These are phyloP conservation scores for Drosophila prostipennis DNA, from an alignment of 2,888 invertebrate genomes.

Conservation along the genomic window DNA sequence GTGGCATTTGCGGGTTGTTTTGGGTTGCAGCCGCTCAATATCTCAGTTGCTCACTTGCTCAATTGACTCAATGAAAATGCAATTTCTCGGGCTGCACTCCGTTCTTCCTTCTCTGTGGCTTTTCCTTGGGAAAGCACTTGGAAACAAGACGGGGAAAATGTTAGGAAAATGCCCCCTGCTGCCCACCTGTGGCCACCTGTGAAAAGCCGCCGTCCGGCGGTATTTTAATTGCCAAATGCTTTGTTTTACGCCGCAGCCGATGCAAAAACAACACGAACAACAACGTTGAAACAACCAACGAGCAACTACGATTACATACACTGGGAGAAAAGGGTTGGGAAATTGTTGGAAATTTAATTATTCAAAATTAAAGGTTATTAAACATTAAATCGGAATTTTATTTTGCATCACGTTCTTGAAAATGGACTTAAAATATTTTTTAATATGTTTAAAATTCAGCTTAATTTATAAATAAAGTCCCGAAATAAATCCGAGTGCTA, in stretches of 20 bases:
- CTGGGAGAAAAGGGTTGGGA: background rate
- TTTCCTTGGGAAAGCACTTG: background rate
- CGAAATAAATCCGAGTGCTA: background rate
- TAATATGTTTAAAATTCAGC: too few species aligned
- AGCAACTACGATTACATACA: constrained; percentile 32
- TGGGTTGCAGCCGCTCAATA: constrained; percentile 19
- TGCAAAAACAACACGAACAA: constrained; percentile 10
- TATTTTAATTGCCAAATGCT: constrained; percentile 61
- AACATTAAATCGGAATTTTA: too few species aligned
- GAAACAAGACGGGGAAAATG: background rate
- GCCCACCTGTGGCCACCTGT: constrained; percentile 35
- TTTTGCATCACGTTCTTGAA: too few species aligned
- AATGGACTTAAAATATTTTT: too few species aligned
- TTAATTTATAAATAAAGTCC: too few species aligned
- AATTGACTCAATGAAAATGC: constrained; percentile 35
- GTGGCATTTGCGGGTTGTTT: constrained; percentile 25
- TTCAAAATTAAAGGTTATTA: too few species aligned
- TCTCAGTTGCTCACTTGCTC: constrained; percentile 21
- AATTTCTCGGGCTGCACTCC: constrained; percentile 18
- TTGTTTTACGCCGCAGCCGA: constrained; percentile 49
- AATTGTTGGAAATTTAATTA: background rate
- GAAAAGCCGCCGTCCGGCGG: constrained; percentile 37
- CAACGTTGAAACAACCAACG: constrained; percentile 15
- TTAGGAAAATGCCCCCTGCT: constrained; percentile 2
- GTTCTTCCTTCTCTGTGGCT: constrained; percentile 10